These are phyloP conservation scores for Prunella strophiata DNA, from an alignment of 2,797 vertebrate genomes.

Conservation along the genomic window DNA sequence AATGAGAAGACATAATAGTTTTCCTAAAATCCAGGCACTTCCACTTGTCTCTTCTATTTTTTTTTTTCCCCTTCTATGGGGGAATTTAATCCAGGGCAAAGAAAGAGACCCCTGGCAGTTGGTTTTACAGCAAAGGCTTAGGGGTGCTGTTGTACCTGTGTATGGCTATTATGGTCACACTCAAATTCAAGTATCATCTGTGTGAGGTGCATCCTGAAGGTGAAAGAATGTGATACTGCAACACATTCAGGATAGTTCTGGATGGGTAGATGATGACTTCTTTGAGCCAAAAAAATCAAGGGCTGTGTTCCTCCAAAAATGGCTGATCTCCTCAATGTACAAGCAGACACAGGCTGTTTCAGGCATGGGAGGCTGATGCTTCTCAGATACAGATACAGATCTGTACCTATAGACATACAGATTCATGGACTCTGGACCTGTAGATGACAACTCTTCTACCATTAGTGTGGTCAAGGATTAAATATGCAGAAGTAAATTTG, in stretches of 20 bases:
- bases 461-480: neutral
- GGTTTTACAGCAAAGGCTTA: neutral
- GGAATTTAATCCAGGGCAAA: neutral
- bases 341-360: neutral
- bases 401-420: neutral
- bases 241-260: neutral
- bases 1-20: neutral
- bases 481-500: neutral
- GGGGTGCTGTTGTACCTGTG: neutral
- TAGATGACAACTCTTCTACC: constrained; percentile 8
- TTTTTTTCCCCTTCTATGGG: accelerated
- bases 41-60: neutral
- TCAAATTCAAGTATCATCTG: neutral
- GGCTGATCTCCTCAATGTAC: neutral
- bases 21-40: neutral
- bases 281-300: constrained; percentile 29
- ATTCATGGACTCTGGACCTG: neutral
- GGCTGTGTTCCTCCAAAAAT: constrained; percentile 27
- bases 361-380: constrained; percentile 11
- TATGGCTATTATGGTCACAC: neutral
- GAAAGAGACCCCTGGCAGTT: neutral
- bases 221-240: neutral
- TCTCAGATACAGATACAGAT: neutral
- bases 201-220: neutral
- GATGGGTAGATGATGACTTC: neutral